phyloP scores from a whole-genome alignment of 2,797 vertebrate species.

The Enteromius fasciolatus region DNA sequence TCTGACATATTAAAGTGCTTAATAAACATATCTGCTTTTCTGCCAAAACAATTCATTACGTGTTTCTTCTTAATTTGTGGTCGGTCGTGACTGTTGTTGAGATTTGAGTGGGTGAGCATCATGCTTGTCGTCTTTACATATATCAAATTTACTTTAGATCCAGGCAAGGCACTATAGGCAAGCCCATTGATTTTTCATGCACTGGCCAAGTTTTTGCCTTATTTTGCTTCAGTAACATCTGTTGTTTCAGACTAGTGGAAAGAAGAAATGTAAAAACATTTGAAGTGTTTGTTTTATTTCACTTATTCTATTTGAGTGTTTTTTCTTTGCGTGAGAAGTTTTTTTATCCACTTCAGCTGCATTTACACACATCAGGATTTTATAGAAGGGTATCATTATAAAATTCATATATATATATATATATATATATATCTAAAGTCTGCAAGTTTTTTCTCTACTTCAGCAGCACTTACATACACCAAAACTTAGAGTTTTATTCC shows the following conservation, averaged over 20 bases:
- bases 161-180: background rate
- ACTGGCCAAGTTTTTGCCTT: background rate
- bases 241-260: background rate
- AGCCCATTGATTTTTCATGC: background rate
- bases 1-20: slow-evolving; percentile 98
- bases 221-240: background rate
- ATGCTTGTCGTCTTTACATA: background rate
- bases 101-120: background rate
- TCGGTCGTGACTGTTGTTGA: background rate
- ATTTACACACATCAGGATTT: background rate
- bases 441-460: background rate
- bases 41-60: slow-evolving; percentile 72
- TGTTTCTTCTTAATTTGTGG: background rate
- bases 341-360: background rate
- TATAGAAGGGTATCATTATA: too few relatives aligned
- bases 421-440: background rate
- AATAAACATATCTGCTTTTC: slow-evolving; percentile 99
- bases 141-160: background rate
- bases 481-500: background rate
- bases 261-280: background rate
- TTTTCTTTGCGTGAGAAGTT: too few relatives aligned
- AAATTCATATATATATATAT: background rate
- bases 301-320: background rate
- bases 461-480: background rate
- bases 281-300: background rate